Base-by-base conservation (phyloP, 2,113 vertebrate genomes). In the Cyanoliseus patagonus region DNA sequence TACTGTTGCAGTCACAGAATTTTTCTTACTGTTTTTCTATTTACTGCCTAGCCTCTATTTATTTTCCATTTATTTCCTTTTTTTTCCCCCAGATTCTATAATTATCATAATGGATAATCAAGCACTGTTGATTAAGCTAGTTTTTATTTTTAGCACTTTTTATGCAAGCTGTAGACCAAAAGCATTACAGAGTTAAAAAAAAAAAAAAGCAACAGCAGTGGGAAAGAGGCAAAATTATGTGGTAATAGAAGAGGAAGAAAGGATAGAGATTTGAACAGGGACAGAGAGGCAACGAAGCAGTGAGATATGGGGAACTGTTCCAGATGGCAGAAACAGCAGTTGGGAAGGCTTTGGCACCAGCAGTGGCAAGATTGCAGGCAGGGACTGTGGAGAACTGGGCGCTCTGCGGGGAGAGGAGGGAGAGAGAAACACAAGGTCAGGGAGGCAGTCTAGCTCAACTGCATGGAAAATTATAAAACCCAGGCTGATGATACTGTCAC, bases 301-400 rank as follows among this genome's bases (percentile, higher is more conserved):
- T 74, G 64, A 94, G 91, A 70, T 33, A 57, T 3, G 23, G 72
- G 53, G 83, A 90, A 33, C 89, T 94, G 51, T 83, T 96, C 90
- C 97, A 97, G 95, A 96, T 97, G 95, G 97, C 79, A 96, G 82
- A 91, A 95, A 67, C 92, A 97, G 90, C 95, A 92, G 88, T 95
- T 83, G 92, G 80, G 74, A 88, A 96, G 73, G 49, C 39, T 95
- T 86, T 97, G 94, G 95, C 95, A 95, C 66, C 87, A 92, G 47
- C 49, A 78, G 89, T 64, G 83, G 92, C 76, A 95, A 96, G 95
- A 96, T 22, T 94, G 90, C 4, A 0, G 83, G 92, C 95, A 95
- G 87, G 90, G 73, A 92, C 87, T 84, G 67, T 1, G 66, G 94
- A 83, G 95, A 88, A 66, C 86, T 33, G 9, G 75, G 83, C 11